phyloP scores from a whole-genome alignment of 2,113 vertebrate species.

The Ia io region DNA sequence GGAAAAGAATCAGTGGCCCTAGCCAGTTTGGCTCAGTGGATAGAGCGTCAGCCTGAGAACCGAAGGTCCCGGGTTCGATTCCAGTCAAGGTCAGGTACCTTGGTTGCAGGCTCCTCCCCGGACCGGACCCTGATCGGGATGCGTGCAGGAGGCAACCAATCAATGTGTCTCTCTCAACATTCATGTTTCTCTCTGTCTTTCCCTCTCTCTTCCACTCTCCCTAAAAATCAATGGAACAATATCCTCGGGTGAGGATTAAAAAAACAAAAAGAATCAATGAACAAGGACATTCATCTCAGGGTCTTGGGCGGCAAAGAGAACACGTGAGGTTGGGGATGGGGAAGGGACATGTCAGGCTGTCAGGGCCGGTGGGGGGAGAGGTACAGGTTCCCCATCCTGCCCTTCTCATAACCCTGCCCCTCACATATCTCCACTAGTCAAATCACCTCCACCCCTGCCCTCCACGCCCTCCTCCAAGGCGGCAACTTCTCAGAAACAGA shows the following conservation, averaged over 20 bases:
- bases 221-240: no score
- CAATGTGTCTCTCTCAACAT: no score
- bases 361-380: neutral
- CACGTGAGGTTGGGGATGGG: neutral
- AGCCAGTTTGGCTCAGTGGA: no score
- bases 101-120: no score
- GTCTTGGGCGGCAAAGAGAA: neutral
- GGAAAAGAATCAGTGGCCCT: neutral
- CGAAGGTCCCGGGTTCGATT: no score
- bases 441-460: neutral
- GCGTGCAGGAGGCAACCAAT: no score
- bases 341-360: neutral
- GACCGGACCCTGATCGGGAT: no score
- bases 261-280: neutral
- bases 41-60: no score
- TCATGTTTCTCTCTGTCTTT: no score
- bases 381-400: accelerated
- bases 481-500: neutral
- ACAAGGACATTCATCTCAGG: neutral
- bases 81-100: no score
- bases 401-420: neutral
- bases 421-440: neutral
- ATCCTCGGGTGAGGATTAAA: no score
- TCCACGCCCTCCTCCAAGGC: neutral
- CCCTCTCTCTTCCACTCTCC: no score